Conservation (phyloP, 1,140 invertebrate species). For the Cydia amplana region DNA sequence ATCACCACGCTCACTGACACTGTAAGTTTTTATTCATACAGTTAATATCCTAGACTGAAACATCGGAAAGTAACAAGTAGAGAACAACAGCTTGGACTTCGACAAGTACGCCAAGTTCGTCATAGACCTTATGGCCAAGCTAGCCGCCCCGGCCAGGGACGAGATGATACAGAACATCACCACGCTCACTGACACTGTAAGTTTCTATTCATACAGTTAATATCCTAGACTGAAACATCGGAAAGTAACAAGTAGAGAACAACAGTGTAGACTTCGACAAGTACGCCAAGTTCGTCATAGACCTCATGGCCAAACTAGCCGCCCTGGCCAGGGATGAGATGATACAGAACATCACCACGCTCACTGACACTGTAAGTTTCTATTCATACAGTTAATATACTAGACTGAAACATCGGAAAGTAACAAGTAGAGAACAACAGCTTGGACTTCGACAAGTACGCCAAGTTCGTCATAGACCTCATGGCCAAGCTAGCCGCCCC, state of each 20-base stretch:
- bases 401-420: slow-evolving; percentile 83
- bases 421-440: slow-evolving; percentile 89
- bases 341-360: slow-evolving; percentile 83
- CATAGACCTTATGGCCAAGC: too few species aligned
- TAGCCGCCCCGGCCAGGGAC: too few species aligned
- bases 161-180: too few species aligned
- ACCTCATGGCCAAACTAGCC: slow-evolving; percentile 93
- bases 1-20: slow-evolving; percentile 81
- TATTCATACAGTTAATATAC: too few species aligned
- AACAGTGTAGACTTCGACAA: slow-evolving; percentile 90
- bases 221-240: slow-evolving; percentile 92
- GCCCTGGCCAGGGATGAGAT: slow-evolving; percentile 96
- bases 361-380: slow-evolving; percentile 86
- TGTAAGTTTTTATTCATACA: slow-evolving; percentile 83
- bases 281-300: slow-evolving; percentile 93
- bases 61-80: too few species aligned
- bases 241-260: slow-evolving; percentile 93
- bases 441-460: slow-evolving; percentile 91
- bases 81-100: too few species aligned
- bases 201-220: too few species aligned
- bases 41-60: too few species aligned
- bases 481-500: slow-evolving; percentile 97
- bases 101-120: too few species aligned
- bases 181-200: too few species aligned
- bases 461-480: slow-evolving; percentile 91